Conservation (phyloP, 1,140 invertebrate genomes). For the Procambarus clarkii region DNA sequence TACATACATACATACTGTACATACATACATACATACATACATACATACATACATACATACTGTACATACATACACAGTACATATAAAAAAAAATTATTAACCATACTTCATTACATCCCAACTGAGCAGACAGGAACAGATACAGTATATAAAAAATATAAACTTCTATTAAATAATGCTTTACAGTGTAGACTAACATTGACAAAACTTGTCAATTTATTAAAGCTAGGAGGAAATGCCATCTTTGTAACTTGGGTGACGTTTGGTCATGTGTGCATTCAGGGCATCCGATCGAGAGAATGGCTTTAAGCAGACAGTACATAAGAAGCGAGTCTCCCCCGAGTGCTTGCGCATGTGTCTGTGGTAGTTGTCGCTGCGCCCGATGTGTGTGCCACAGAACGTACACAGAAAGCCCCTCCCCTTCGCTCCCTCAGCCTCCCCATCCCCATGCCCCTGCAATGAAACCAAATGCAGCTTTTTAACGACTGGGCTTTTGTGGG, state of each 20-base stretch:
- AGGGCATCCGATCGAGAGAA: conserved; percentile 74
- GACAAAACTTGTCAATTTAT: neutral
- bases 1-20: too few species aligned
- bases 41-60: too few species aligned
- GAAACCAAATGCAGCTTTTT: conserved; percentile 43
- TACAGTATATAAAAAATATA: too few species aligned
- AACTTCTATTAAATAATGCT: too few species aligned
- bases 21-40: too few species aligned
- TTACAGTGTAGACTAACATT: neutral
- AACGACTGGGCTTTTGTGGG: neutral
- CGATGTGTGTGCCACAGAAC: conserved; percentile 37
- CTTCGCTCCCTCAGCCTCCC: conserved; percentile 46
- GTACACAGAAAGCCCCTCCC: conserved; percentile 43
- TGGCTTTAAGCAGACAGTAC: conserved; percentile 77
- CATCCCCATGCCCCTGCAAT: conserved; percentile 41
- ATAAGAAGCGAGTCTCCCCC: conserved; percentile 75
- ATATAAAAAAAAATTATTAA: too few species aligned
- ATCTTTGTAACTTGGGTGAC: conserved; percentile 38
- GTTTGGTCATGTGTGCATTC: conserved; percentile 73
- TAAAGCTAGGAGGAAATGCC: neutral
- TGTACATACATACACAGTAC: too few species aligned
- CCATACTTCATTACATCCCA: too few species aligned
- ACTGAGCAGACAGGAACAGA: too few species aligned
- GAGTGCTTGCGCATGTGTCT: conserved; percentile 55
- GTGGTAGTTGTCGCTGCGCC: conserved; percentile 49